Base-by-base conservation (phyloP, 2,113 vertebrate species). In the Dicentrarchus labrax region DNA sequence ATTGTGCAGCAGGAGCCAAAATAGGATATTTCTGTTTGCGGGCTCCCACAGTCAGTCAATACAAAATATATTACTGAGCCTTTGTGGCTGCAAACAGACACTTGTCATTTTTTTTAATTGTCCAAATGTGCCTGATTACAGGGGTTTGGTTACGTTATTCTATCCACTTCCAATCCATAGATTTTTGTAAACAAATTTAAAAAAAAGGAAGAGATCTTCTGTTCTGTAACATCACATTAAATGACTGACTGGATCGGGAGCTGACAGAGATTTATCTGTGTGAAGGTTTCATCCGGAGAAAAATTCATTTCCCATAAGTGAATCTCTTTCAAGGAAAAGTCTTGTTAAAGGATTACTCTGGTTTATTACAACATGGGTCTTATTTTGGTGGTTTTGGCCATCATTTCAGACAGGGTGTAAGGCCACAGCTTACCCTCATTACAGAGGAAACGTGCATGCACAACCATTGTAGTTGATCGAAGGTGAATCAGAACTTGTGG, bases 1-100 rank as follows among this genome's bases (percentile, higher is more conserved):
- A 72, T 64, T 83, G 72, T 78, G 73, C 71, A 75, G 74, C 2
- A 3, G 69, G 86, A 86, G 78, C 51, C 43, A 79, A 71, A 88
- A 71, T 45, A 45, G 21, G 43, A 83, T 69, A 48, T 73, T 43
- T 85, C 70, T 88, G 78, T 65, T 64, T 47, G 82, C 48, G 51
- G 36, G 54, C 71, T 60, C 59, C 43, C 1, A 41, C 0, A 3
- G 79, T 85, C 57, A 70, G 75, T 86, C 85, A 72, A 80, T 62
- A 80, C 10, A 43, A 0, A 86, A 79, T n/a, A 24, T 48, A 83
- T 78, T 21, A 79, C 62, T 0, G 22, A 76, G 75, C 30, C 12
- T 56, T 1, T 38, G 48, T 47, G 60, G 38, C 74, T 59, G 77
- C 59, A 83, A 86, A 82, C 41, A 85, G 38, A 84, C 59, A 17